Evolutionary conservation across 2,797 vertebrate genomes (phyloP).

Genomic region (Acrossocheilus wenchowensis): DNA sequence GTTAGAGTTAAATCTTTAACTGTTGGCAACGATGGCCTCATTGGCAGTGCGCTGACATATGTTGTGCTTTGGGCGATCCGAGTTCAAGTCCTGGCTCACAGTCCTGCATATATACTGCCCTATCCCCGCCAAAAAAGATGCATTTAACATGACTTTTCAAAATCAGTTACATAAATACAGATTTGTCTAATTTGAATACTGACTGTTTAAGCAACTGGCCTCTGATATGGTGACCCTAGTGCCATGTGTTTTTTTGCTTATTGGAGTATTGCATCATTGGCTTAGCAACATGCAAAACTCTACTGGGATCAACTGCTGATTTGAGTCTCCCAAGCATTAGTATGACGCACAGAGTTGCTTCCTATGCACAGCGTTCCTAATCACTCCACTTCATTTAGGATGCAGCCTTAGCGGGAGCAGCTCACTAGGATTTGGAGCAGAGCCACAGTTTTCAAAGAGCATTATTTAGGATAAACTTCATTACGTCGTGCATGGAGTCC

Average conservation of each 20-base stretch:
- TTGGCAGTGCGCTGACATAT: too few species aligned
- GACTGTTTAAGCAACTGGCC: not conserved
- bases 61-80: too few species aligned
- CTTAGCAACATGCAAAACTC: not conserved
- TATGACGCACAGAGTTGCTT: not conserved
- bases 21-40: too few species aligned
- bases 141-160: too few species aligned
- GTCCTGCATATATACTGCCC: too few species aligned
- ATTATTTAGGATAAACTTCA: conserved; percentile 2
- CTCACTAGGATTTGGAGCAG: not conserved
- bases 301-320: not conserved
- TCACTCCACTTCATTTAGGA: not conserved
- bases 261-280: conserved; percentile 1
- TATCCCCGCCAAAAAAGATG: too few species aligned
- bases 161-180: too few species aligned
- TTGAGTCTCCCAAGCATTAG: not conserved
- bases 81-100: too few species aligned
- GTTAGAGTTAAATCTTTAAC: too few species aligned
- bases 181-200: too few species aligned
- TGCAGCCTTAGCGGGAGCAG: not conserved
- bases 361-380: not conserved
- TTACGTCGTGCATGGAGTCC: conserved; percentile 98
- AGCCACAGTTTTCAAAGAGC: not conserved
- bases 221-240: not conserved
- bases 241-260: not conserved